Evolutionary conservation across 2,113 vertebrate genomes (phyloP).

Genomic region (Oceanites oceanicus): DNA sequence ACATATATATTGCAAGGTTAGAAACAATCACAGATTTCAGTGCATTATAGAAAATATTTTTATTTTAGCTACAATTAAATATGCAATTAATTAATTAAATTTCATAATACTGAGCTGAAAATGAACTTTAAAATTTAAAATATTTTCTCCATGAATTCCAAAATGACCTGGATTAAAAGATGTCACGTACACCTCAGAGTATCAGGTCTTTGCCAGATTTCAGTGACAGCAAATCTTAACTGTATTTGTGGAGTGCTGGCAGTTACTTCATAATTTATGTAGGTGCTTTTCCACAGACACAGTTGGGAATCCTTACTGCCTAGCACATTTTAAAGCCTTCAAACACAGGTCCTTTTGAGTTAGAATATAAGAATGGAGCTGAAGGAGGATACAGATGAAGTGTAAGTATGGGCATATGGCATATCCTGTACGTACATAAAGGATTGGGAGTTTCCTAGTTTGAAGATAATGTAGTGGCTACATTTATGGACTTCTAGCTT

Average conservation of each 20-base stretch:
- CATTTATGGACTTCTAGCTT: not conserved
- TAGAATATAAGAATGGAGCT: not conserved
- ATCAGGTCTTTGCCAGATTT: not conserved
- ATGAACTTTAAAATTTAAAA: not conserved
- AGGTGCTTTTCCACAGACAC: not conserved
- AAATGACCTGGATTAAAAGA: not conserved
- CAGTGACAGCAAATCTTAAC: not conserved
- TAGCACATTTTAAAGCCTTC: not conserved
- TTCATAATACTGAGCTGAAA: not conserved
- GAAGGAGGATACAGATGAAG: not conserved
- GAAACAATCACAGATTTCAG: not conserved
- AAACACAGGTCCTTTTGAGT: not conserved
- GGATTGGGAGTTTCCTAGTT: not conserved
- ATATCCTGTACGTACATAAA: not conserved
- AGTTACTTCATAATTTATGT: not conserved
- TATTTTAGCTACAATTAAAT: not conserved
- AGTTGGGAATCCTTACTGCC: not conserved
- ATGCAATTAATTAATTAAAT: not conserved
- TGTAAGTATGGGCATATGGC: fast-evolving
- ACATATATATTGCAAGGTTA: not conserved
- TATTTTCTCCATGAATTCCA: not conserved
- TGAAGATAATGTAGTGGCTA: not conserved
- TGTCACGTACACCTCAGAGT: not conserved
- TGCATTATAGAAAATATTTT: not conserved
- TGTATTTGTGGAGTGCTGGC: not conserved